Evolutionary conservation across 2,888 invertebrate species (phyloP).

Genomic region (Isoperla grammatica): DNA sequence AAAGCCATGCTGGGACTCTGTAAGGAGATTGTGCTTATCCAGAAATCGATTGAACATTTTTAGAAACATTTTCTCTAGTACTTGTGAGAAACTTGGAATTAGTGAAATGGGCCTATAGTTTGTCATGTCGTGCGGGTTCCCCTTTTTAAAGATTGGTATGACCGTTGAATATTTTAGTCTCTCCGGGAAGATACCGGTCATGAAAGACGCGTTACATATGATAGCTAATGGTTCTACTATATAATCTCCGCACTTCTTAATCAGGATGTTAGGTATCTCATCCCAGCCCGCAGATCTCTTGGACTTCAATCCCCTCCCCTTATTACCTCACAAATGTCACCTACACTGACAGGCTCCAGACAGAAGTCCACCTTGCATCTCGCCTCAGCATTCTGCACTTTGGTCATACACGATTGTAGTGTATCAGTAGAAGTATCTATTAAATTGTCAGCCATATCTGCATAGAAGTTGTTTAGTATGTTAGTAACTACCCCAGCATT

Average conservation of each 20-base stretch:
- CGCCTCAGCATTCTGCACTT: too few relatives aligned
- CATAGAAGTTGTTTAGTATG: too few relatives aligned
- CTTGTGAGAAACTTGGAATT: not conserved
- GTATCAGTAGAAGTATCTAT: too few relatives aligned
- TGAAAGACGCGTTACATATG: not conserved
- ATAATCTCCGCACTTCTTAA: not conserved
- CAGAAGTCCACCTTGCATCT: too few relatives aligned
- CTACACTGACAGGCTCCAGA: too few relatives aligned
- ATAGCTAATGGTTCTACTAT: not conserved
- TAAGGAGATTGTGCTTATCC: not conserved
- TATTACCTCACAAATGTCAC: too few relatives aligned
- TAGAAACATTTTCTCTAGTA: not conserved
- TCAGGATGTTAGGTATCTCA: not conserved
- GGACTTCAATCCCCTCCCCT: too few relatives aligned
- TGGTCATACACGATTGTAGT: too few relatives aligned
- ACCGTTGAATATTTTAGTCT: slow-evolving; percentile 18
- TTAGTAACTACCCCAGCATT: too few relatives aligned
- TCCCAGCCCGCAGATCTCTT: not conserved
- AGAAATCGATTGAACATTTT: not conserved
- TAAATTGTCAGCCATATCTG: too few relatives aligned
- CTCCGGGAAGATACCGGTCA: slow-evolving; percentile 6
- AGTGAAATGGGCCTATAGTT: too few relatives aligned
- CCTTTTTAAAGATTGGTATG: slow-evolving; percentile 45
- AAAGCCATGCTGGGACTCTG: not conserved
- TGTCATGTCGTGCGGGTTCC: not conserved